phyloP scores from a whole-genome alignment of 2,888 invertebrate genomes.

The Lacanobia wlatinum region DNA sequence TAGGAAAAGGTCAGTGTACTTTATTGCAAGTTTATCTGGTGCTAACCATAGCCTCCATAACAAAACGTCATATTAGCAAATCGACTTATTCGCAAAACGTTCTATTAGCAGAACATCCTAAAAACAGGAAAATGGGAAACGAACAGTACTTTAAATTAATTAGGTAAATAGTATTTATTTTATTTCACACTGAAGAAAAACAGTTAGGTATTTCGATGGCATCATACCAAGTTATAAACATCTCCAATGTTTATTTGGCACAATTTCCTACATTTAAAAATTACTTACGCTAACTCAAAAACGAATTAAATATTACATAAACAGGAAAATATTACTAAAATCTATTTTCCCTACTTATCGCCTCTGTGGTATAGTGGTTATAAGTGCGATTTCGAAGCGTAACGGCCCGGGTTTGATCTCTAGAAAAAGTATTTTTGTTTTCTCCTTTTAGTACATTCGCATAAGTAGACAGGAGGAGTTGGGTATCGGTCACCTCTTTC shows the following conservation, averaged over 20 bases:
- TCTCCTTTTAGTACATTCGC: no score
- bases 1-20: no score
- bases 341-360: background rate
- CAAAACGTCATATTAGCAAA: no score
- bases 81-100: no score
- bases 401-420: background rate
- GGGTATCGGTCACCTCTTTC: no score
- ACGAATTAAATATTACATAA: background rate
- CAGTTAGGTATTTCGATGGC: background rate
- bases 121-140: no score
- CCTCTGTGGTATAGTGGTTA: background rate
- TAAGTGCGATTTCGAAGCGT: background rate
- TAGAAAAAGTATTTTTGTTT: no score
- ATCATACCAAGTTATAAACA: conserved; percentile 11
- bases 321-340: conserved; percentile 6
- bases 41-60: no score
- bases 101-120: no score
- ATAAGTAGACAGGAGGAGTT: no score
- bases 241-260: background rate
- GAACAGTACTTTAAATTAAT: no score
- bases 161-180: background rate
- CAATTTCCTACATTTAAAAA: conserved; percentile 6
- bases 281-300: background rate
- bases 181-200: background rate
- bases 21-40: no score